phyloP scores from a whole-genome alignment of 2,113 vertebrate species.

The Cebidichthys violaceus region DNA sequence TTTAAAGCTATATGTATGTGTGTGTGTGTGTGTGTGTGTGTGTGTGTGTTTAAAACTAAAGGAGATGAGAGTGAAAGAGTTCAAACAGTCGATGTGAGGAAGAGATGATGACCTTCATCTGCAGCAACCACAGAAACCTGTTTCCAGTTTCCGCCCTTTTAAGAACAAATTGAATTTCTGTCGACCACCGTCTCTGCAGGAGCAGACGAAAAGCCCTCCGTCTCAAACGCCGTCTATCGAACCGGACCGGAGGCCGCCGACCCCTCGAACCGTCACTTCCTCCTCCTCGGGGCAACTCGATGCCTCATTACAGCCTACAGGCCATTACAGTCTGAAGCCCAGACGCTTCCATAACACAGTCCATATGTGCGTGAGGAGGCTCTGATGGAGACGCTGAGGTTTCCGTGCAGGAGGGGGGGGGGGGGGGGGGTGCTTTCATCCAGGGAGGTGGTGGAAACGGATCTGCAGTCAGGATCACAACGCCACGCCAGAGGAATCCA shows the following conservation, averaged over 20 bases:
- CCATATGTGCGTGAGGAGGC: constrained; percentile 59
- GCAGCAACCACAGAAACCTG: constrained; percentile 3
- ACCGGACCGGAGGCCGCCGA: not conserved
- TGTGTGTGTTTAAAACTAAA: not conserved
- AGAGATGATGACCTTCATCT: not conserved
- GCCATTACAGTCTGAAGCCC: constrained; percentile 53
- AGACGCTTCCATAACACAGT: constrained; percentile 54
- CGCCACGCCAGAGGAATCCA: constrained; percentile 55
- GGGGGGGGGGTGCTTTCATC: constrained; percentile 51
- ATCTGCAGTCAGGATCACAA: constrained; percentile 46
- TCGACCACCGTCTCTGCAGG: not conserved
- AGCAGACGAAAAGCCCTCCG: not conserved
- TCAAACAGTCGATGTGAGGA: not conserved
- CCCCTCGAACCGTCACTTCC: constrained; percentile 3
- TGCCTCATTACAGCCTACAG: constrained; percentile 56
- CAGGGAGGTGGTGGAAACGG: constrained; percentile 53
- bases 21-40: too few species aligned
- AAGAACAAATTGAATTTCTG: constrained; percentile 19
- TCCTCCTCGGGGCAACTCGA: constrained; percentile 26
- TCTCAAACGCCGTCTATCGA: constrained; percentile 9
- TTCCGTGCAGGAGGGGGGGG: constrained; percentile 10
- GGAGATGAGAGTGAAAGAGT: not conserved
- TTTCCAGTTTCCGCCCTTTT: constrained; percentile 15
- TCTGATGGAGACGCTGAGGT: constrained; percentile 19
- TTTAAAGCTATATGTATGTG: too few species aligned